Percentiles rank a stretch among this genome's conserved stretches.
phyloP scores from a whole-genome alignment of 2,888 invertebrate genomes.

The Erebia ligea region DNA sequence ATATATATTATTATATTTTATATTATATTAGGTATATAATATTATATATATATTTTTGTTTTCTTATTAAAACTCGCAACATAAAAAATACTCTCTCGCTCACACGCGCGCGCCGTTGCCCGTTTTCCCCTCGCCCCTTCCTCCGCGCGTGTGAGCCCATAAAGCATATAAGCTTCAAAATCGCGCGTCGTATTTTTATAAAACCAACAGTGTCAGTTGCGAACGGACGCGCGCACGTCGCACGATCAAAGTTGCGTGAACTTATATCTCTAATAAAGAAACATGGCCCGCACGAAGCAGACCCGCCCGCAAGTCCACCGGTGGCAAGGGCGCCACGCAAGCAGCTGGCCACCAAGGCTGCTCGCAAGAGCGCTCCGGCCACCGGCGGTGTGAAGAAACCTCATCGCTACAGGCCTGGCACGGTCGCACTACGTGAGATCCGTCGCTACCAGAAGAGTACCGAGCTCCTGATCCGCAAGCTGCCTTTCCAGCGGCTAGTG shows the following conservation, averaged over 20 bases:
- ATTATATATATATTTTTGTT: too few relatives aligned
- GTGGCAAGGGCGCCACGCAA: conserved; percentile 86
- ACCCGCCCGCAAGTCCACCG: conserved; percentile 74
- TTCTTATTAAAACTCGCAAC: too few relatives aligned
- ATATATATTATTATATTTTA: too few relatives aligned
- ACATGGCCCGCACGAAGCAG: conserved; percentile 78
- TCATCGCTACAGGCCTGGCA: conserved; percentile 5
- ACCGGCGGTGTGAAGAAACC: conserved; percentile 88
- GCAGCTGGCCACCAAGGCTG: conserved; percentile 87
- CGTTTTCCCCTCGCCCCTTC: too few relatives aligned
- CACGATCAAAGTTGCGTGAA: too few relatives aligned
- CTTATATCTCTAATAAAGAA: neutral
- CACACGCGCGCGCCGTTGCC: too few relatives aligned
- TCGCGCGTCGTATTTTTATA: too few relatives aligned
- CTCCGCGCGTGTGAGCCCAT: too few relatives aligned
- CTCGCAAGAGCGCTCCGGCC: conserved; percentile 87
- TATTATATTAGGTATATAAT: too few relatives aligned
- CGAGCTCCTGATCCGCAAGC: conserved; percentile 19
- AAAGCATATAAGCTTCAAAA: too few relatives aligned
- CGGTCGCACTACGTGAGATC: conserved; percentile 14
- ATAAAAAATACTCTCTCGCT: too few relatives aligned
- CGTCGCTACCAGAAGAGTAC: conserved; percentile 27
- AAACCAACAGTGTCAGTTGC: too few relatives aligned
- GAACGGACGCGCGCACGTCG: neutral
- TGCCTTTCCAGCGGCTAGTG: conserved; percentile 91